phyloP scores from a whole-genome alignment of 2,113 vertebrate genomes.

The Limnothrissa miodon region DNA sequence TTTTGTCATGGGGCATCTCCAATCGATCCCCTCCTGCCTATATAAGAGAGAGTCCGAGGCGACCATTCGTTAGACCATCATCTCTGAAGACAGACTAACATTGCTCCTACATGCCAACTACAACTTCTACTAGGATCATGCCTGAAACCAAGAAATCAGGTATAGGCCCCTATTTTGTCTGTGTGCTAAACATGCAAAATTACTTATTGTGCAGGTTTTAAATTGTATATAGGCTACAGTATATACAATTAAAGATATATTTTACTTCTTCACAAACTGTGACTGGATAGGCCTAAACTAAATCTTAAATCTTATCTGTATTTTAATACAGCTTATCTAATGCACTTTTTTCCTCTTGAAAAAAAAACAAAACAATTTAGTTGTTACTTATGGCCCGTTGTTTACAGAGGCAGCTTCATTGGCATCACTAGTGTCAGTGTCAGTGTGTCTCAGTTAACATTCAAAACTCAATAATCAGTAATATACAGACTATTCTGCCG shows the following conservation, averaged over 20 bases:
- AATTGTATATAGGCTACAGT: no score
- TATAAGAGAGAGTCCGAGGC: neutral
- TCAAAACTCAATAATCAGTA: neutral
- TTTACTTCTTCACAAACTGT: no score
- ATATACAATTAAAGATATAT: no score
- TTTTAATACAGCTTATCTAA: neutral
- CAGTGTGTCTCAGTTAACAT: neutral
- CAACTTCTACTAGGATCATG: neutral
- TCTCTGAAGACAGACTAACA: neutral
- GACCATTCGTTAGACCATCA: neutral
- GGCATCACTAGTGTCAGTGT: neutral
- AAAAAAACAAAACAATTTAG: neutral
- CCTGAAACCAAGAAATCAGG: constrained; percentile 3
- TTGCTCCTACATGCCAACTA: neutral
- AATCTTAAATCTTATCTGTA: neutral
- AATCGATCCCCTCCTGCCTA: neutral
- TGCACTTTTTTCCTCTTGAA: neutral
- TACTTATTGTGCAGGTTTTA: no score
- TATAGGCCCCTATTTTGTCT: neutral
- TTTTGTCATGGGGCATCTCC: neutral
- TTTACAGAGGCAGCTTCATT: neutral
- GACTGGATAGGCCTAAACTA: no score
- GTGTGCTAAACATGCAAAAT: neutral
- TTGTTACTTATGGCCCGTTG: neutral
- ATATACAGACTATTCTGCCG: no score